phyloP scores from a whole-genome alignment of 2,113 vertebrate species.

The Oriolus oriolus region DNA sequence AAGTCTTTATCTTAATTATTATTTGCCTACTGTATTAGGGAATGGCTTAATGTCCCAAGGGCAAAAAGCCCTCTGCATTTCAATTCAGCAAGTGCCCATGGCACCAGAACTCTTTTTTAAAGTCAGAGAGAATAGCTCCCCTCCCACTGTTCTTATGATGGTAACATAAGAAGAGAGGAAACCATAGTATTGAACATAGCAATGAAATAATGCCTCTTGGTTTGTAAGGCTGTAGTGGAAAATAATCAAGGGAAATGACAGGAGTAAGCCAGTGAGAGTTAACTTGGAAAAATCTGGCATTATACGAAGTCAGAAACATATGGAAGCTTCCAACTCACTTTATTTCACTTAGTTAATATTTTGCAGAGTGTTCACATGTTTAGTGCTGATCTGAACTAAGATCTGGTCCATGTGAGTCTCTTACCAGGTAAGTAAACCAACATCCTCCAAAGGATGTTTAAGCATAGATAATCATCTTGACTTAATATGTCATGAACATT shows the following conservation, averaged over 20 bases:
- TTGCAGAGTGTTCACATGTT: background rate
- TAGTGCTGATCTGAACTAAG: background rate
- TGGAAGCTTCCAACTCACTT: background rate
- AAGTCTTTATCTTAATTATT: conserved; percentile 14
- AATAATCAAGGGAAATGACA: background rate
- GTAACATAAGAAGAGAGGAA: background rate
- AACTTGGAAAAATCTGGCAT: background rate
- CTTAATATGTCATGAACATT: background rate
- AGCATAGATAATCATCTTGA: background rate
- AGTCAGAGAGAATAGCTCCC: background rate
- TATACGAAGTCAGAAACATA: background rate
- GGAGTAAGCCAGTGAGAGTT: background rate
- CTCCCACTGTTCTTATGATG: background rate
- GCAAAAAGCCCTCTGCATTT: background rate
- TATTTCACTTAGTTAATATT: conserved; percentile 31
- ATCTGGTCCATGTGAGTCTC: background rate
- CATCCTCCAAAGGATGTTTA: background rate
- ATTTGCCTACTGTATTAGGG: background rate
- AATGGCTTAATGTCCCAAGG: background rate
- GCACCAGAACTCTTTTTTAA: background rate
- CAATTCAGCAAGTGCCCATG: background rate
- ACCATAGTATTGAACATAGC: background rate
- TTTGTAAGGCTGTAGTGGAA: background rate
- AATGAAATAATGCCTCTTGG: background rate
- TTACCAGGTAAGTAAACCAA: background rate